Conservation (phyloP, 2,113 vertebrate genomes). For the Mobula birostris region DNA sequence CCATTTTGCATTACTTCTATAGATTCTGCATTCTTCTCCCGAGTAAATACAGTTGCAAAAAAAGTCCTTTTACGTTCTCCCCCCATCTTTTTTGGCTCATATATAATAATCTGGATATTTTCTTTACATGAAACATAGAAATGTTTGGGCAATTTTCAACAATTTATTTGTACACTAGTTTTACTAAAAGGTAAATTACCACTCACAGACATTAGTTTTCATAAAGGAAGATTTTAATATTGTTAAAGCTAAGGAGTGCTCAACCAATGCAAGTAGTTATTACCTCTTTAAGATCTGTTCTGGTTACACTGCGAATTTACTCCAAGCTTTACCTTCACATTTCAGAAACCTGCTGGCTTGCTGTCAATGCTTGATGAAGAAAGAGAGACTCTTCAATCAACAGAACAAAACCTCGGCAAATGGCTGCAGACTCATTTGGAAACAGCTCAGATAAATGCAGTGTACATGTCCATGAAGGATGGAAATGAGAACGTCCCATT, state of each 20-base stretch:
- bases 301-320: background rate
- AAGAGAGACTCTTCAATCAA: conserved; percentile 68
- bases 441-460: conserved; percentile 56
- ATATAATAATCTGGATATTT: background rate
- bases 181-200: background rate
- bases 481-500: conserved; percentile 84
- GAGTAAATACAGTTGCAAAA: too few species aligned
- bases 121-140: background rate
- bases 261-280: background rate
- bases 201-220: background rate
- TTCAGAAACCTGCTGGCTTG: conserved; percentile 82
- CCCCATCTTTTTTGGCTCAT: background rate
- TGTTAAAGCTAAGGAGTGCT: background rate
- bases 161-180: background rate
- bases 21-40: too few species aligned
- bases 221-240: background rate
- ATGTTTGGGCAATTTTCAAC: background rate
- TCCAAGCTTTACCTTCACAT: conserved; percentile 40
- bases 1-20: too few species aligned
- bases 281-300: background rate
- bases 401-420: conserved; percentile 74
- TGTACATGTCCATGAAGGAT: conserved; percentile 76
- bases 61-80: too few species aligned
- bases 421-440: conserved; percentile 75
- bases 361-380: conserved; percentile 83